Base-by-base conservation (phyloP, 2,797 vertebrate species). In the Danio choprae region DNA sequence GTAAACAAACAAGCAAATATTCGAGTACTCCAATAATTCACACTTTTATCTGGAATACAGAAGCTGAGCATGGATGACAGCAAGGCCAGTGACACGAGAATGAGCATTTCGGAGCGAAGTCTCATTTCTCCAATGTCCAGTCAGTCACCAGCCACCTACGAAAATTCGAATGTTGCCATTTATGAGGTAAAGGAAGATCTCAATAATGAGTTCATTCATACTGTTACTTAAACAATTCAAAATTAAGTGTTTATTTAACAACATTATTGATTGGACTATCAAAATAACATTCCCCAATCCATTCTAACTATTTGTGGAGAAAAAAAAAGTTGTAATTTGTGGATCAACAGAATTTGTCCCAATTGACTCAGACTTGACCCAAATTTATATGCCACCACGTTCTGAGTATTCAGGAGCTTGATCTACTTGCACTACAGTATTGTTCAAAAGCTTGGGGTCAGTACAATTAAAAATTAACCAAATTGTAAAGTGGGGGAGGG, bases 111-210 rank as follows among this genome's bases (percentile, higher is more conserved):
- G 9, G 86, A 84, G 20, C 84, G 70, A 43, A 89, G 86, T 76
- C 70, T 85, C 10, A 89, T 68, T 51, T 91, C 89, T 5, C 92
- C 91, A 0, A 67, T 87, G 60, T 92, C 93, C 55, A 88, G 83
- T 67, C 84, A 85, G 5, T 90, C 92, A 1, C 94, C 95, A 0
- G 93, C 92, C 80, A 95, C 93, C 40, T 88, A 91, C 4, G 94
- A 95, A 84, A 95, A 95, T 89, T 93, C 94, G 79, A 95, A 95
- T 50, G 80, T 95, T 2, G 93, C 91, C 11, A 84, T 95, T 74
- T 94, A 85, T 22, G 92, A 95, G 92, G 95, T 94, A 76, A 88
- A 84, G 11, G 5, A 36, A 5, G 38, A 62, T 18, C 38, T 70
- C 4, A 43, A 41, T n/a, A 81, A 15, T n/a, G n/a, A n/a, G n/a